Percentiles rank a stretch among this genome's conserved stretches.
phyloP scores from a whole-genome alignment of 2,113 vertebrate genomes.

The Istiophorus platypterus region DNA sequence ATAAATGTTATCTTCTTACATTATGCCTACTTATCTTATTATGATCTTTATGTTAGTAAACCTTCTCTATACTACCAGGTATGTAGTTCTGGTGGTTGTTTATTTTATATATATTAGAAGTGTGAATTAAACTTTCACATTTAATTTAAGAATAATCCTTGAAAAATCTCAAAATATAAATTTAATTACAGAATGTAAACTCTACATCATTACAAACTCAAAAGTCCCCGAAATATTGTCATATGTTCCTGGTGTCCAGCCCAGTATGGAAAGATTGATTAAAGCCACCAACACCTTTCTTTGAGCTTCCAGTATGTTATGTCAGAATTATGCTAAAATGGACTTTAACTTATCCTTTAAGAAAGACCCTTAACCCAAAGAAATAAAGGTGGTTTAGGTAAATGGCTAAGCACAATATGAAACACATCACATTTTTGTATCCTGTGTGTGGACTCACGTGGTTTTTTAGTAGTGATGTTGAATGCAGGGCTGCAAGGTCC shows the following conservation, averaged over 20 bases:
- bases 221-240: background rate
- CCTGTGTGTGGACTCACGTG: slow-evolving; percentile 85
- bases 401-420: background rate
- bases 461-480: slow-evolving; percentile 93
- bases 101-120: no score
- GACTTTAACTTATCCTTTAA: background rate
- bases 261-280: background rate
- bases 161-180: background rate
- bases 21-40: no score
- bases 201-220: background rate
- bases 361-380: background rate
- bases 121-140: no score
- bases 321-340: background rate
- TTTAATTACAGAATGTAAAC: background rate
- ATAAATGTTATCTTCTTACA: no score
- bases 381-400: background rate
- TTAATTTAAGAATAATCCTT: background rate
- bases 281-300: background rate
- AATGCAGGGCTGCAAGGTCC: slow-evolving; percentile 87
- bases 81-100: background rate
- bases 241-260: no score
- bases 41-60: background rate
- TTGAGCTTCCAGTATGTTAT: background rate
- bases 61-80: background rate
- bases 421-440: background rate